Evolutionary conservation across 1,140 invertebrate species (phyloP), one percentile per base, ranked within the genome.

Genomic region (Tetranychus cinnabarinus): DNA sequence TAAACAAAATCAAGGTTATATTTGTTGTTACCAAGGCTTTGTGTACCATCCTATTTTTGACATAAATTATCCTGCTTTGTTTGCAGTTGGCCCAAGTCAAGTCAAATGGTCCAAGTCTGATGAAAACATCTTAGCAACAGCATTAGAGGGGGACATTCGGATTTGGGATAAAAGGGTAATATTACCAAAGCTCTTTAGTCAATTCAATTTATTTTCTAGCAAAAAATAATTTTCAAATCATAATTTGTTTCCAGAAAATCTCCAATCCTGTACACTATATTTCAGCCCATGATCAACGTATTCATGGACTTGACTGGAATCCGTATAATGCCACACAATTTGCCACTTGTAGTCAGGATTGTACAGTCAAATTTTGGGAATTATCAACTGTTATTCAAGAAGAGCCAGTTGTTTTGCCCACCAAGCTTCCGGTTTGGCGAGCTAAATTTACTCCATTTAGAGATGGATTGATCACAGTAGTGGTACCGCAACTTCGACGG

Each of bases 221-320:
- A 36, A 54, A 31, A 13, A 12, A 37, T 58, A 42, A 50, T 23
- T 37, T 23, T 48, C 35, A 46, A 46, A 42, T 61, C 23, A 61
- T 45, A 63, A 57, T 62, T 59, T 31, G 59, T 52, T 67, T 67
- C 31, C 66, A 74, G 65, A 91, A 92, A 77, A 80, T 81, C 56
- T 83, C 81, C 55, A 78, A 81, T 61, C 89, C 90, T 2, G 76
- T 90, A 1, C 85, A 90, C 68, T 97, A 95, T 67, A 88, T 95
- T 66, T 82, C 89, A 36, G 90, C 89, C 8, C 90, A 96, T 78
- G 74, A 90, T 58, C 83, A 85, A 61, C 91, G 84, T 75, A 91
- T 96, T 64, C 84, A 92, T 72, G 86, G 88, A 61, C 78, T 96
- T 47, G 89, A 95, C 71, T 95, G 90, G 90, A 89, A 82, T 75